Conservation (phyloP, 1,140 invertebrate genomes). For the Drosophila pruinosa region DNA sequence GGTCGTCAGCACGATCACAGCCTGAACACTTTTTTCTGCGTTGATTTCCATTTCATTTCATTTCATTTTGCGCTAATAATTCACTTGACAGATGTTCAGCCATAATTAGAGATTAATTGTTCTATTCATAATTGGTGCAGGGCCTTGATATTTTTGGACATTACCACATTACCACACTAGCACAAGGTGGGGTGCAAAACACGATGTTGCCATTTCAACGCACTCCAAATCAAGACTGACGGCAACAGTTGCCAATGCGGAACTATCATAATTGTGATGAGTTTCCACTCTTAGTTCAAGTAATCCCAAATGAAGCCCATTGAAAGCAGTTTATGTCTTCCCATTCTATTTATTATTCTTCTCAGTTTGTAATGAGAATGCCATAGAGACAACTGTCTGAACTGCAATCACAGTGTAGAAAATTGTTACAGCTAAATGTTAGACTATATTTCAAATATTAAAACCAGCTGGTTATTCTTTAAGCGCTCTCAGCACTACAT, state of each 20-base stretch:
- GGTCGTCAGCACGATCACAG: conserved; percentile 52
- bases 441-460: not conserved
- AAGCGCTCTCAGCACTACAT: not conserved
- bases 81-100: conserved; percentile 77
- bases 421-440: not conserved
- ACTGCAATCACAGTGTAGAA: too few relatives aligned
- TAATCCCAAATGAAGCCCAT: not conserved
- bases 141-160: conserved; percentile 70
- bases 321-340: too few relatives aligned
- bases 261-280: conserved; percentile 45
- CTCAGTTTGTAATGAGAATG: too few relatives aligned
- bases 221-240: conserved; percentile 47
- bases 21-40: not conserved
- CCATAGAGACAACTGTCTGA: too few relatives aligned
- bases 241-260: conserved; percentile 67
- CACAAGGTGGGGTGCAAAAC: conserved; percentile 44
- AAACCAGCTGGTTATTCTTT: not conserved
- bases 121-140: conserved; percentile 78
- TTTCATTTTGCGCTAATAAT: conserved; percentile 62
- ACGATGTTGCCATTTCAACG: conserved; percentile 5
- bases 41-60: conserved; percentile 62
- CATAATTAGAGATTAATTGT: conserved; percentile 82
- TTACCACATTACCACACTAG: conserved; percentile 38
- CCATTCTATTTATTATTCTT: too few relatives aligned
- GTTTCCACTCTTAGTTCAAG: not conserved